Evolutionary conservation across 2,797 vertebrate species (phyloP).

Genomic region (Anableps anableps): DNA sequence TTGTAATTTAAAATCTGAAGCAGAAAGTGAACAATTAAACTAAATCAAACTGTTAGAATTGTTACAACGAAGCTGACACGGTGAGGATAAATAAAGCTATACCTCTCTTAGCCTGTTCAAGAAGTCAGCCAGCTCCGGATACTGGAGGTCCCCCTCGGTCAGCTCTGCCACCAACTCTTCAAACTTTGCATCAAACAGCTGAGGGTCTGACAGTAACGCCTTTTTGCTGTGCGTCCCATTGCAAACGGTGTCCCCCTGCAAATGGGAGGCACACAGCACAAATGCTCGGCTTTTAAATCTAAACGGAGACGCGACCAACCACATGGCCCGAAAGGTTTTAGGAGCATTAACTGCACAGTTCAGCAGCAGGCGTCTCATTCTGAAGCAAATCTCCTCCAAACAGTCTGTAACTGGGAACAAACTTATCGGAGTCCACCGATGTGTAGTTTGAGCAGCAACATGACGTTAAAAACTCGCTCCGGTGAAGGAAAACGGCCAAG

Average conservation of each 20-base stretch:
- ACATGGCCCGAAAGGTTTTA: slow-evolving; percentile 23
- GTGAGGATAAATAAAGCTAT: neutral
- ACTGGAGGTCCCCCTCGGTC: slow-evolving; percentile 80
- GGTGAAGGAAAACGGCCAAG: neutral
- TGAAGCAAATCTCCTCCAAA: neutral
- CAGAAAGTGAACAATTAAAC: neutral
- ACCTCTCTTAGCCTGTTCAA: slow-evolving; percentile 81
- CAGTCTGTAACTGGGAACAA: neutral
- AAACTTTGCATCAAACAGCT: slow-evolving; percentile 86
- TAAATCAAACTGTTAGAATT: neutral
- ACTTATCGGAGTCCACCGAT: neutral
- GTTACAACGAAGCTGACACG: neutral
- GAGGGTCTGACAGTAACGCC: slow-evolving; percentile 71
- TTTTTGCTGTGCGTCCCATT: slow-evolving; percentile 70
- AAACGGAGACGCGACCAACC: slow-evolving; percentile 12
- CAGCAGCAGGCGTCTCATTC: slow-evolving; percentile 59
- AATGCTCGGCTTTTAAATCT: neutral
- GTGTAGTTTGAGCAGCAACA: neutral
- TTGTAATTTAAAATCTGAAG: slow-evolving; percentile 89
- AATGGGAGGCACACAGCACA: slow-evolving; percentile 35
- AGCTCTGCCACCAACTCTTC: slow-evolving; percentile 86
- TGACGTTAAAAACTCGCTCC: neutral
- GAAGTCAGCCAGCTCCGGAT: slow-evolving; percentile 84
- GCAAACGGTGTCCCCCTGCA: slow-evolving; percentile 71
- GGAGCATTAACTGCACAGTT: slow-evolving; percentile 9